A percentile compares a stretch with the other conserved stretches of the same genome.
These are phyloP conservation scores for Eciton burchellii DNA, from an alignment of 1,140 invertebrate genomes.

Conservation along the genomic window DNA sequence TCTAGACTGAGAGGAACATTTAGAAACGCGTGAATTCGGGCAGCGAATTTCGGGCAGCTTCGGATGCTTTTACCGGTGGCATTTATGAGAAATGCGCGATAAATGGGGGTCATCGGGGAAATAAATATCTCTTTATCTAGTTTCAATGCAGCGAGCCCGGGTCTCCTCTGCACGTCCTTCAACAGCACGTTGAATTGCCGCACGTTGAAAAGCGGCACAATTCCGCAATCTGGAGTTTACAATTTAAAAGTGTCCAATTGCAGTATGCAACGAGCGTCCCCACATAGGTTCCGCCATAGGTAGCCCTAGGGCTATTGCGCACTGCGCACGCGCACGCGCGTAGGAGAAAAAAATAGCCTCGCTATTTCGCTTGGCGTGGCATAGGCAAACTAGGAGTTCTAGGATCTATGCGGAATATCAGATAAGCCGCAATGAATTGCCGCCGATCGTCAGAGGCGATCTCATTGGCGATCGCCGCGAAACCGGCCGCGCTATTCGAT, in stretches of 20 bases:
- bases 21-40: too few species aligned
- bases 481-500: conserved; percentile 64
- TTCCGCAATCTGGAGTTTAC: not conserved
- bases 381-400: too few species aligned
- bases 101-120: too few species aligned
- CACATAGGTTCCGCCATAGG: not conserved
- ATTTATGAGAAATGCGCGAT: too few species aligned
- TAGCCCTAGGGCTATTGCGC: not conserved
- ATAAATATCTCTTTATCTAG: too few species aligned
- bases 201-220: not conserved
- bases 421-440: conserved; percentile 73
- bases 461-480: conserved; percentile 69
- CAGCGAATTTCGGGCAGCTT: too few species aligned
- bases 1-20: too few species aligned
- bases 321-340: not conserved
- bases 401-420: conserved; percentile 61
- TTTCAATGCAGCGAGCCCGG: too few species aligned
- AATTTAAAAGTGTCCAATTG: conserved; percentile 30
- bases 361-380: too few species aligned
- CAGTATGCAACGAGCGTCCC: not conserved
- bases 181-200: not conserved
- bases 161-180: too few species aligned
- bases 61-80: too few species aligned
- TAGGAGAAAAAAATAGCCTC: conserved; percentile 21
- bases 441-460: conserved; percentile 73